Evolutionary conservation across 2,888 invertebrate genomes (phyloP).

Genomic region (Dryomyza anilis): DNA sequence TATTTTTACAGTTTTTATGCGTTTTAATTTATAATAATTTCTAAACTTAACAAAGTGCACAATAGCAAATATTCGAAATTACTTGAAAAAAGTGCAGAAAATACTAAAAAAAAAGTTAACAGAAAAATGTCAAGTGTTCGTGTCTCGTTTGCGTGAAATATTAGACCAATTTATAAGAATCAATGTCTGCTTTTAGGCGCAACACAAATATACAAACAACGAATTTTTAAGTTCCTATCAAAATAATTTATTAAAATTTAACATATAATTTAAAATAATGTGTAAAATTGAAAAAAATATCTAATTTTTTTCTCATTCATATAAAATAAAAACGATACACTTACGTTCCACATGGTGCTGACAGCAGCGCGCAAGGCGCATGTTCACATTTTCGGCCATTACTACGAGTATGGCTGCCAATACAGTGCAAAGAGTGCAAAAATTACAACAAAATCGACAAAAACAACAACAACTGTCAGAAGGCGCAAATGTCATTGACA

Average conservation of each 20-base stretch:
- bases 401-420: conserved; percentile 20
- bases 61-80: too few relatives aligned
- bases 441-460: conserved; percentile 17
- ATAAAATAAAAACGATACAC: not conserved
- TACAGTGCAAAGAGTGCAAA: conserved; percentile 9
- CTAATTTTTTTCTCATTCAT: too few relatives aligned
- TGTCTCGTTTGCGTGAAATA: not conserved
- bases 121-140: not conserved
- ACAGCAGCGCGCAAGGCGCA: conserved; percentile 19
- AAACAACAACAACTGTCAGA: conserved; percentile 28
- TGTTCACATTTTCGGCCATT: conserved; percentile 19
- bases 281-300: too few relatives aligned
- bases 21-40: not conserved
- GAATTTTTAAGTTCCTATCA: conserved; percentile 23
- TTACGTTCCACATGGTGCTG: conserved; percentile 24
- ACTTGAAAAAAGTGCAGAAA: not conserved
- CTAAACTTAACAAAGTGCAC: too few relatives aligned
- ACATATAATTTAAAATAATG: too few relatives aligned
- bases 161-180: not conserved
- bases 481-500: conserved; percentile 31
- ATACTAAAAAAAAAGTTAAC: not conserved
- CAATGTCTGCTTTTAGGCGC: conserved; percentile 5
- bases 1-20: not conserved
- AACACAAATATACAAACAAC: conserved; percentile 2
- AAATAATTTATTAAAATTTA: not conserved